These are phyloP conservation scores for Noctua janthina DNA, from an alignment of 2,888 invertebrate genomes.

Conservation along the genomic window DNA sequence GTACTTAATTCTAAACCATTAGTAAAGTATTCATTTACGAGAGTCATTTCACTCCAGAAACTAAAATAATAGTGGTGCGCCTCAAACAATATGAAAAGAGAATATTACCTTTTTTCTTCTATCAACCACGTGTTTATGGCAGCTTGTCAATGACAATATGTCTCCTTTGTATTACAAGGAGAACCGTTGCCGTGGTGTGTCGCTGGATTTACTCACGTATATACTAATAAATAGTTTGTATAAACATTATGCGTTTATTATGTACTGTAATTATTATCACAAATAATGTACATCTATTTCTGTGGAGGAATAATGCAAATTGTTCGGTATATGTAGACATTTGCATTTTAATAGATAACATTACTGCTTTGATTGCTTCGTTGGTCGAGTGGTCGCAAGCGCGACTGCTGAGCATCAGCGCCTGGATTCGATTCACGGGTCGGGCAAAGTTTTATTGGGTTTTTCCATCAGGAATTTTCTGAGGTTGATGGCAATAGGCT, in stretches of 20 bases:
- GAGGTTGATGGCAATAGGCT: background rate
- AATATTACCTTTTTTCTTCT: constrained; percentile 45
- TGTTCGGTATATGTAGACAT: constrained; percentile 33
- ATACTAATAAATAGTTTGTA: constrained; percentile 44
- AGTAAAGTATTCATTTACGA: background rate
- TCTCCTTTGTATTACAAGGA: constrained; percentile 59
- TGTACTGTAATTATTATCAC: constrained; percentile 49
- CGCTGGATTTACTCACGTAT: constrained; percentile 52
- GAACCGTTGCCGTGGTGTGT: constrained; percentile 41
- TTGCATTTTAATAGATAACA: constrained; percentile 43
- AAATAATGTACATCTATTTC: constrained; percentile 45
- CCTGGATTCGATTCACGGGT: background rate
- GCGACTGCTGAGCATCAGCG: background rate
- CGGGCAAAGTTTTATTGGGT: background rate
- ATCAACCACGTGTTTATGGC: constrained; percentile 53
- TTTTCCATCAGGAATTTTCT: background rate
- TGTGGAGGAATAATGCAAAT: constrained; percentile 35
- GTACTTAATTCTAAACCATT: background rate
- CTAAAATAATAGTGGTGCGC: constrained; percentile 7
- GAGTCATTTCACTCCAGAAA: background rate
- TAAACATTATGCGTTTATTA: constrained; percentile 43
- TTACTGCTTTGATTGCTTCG: background rate
- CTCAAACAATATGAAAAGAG: constrained; percentile 18
- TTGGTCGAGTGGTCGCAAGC: background rate
- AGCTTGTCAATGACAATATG: constrained; percentile 63